Evolutionary conservation across 2,888 invertebrate genomes (phyloP), one percentile per base, ranked within the genome.

Genomic region (Cremastinae sp.): DNA sequence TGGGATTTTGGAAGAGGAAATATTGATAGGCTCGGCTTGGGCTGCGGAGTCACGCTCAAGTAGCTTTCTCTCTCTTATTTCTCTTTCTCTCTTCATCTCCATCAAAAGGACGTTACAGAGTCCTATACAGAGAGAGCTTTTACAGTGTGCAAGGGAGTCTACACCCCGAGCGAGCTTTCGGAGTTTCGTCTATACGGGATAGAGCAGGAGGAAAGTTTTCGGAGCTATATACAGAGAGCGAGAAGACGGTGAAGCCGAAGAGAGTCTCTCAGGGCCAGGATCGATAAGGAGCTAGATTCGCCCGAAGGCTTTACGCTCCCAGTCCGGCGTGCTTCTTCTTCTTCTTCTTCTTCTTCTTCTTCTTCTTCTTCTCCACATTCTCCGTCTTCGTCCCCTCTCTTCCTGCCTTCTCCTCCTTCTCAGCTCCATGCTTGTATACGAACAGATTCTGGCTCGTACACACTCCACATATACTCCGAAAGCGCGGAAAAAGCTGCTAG

Each of bases 11-110:
- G 82, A 56, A 54, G 74, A 85, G 86, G 85, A 88, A 88, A 89
- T 89, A 89, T 88, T 88, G 88, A 89, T 89, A 88, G 89, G 89
- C 88, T 88, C 85, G 86, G 84, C 84, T 87, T 87, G 79, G 85
- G 83, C 84, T 88, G 89, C 82, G 89, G 89, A 89, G 89, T 89
- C 87, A 89, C 88, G 89, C 85, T 89, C 87, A 87, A 89, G 86
- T 88, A 89, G 89, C 83, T 86, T 83, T 61, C 61, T 70, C 82
- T 84, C 86, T 87, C 83, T 75, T 86, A 70, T 75, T 78, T 72
- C 81, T 54, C 69, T 54, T 74, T 75, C 75, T 68, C 78, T 78
- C 77, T 74, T 71, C 61, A 58, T 65, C 84, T 87, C 74, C 74
- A 10, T 61, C 61, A 5, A 28, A 54, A 61, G 61, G 61, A 75